A percentile compares a stretch with the other conserved stretches of the same genome.
These are phyloP conservation scores for Lasiurus borealis DNA, from an alignment of 2,113 vertebrate species.

Conservation along the genomic window DNA sequence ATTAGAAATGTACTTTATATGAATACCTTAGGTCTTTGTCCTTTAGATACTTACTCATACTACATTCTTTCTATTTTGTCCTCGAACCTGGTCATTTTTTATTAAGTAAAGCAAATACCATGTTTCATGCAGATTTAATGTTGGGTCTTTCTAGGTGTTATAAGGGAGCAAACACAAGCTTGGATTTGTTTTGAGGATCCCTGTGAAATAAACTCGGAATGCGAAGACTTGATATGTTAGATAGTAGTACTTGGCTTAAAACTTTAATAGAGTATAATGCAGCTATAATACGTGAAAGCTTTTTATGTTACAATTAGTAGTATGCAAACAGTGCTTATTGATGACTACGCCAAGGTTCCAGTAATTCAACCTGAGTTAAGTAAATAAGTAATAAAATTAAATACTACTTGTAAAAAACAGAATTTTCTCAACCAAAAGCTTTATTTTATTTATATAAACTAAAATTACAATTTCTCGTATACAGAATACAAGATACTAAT, in stretches of 20 bases:
- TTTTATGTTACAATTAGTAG: not conserved
- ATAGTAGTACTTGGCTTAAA: not conserved
- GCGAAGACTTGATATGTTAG: not conserved
- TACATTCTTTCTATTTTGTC: not conserved
- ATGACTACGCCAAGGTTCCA: not conserved
- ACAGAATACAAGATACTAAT: not conserved
- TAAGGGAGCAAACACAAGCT: not conserved
- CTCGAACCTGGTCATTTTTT: not conserved
- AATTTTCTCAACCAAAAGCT: not conserved
- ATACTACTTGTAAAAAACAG: not conserved
- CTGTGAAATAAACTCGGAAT: too few species aligned
- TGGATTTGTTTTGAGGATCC: too few species aligned
- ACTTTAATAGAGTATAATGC: not conserved
- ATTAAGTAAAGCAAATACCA: not conserved
- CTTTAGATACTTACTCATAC: not conserved
- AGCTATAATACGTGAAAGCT: not conserved
- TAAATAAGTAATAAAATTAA: slow-evolving; percentile 5
- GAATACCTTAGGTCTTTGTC: not conserved
- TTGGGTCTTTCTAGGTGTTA: not conserved
- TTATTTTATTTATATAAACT: slow-evolving; percentile 27
- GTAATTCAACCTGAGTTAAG: not conserved
- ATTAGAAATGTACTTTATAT: not conserved
- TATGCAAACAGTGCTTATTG: not conserved
- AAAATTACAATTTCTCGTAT: not conserved
- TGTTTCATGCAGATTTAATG: not conserved